Base-by-base conservation (phyloP, 2,113 vertebrate genomes). In the Apus apus region DNA sequence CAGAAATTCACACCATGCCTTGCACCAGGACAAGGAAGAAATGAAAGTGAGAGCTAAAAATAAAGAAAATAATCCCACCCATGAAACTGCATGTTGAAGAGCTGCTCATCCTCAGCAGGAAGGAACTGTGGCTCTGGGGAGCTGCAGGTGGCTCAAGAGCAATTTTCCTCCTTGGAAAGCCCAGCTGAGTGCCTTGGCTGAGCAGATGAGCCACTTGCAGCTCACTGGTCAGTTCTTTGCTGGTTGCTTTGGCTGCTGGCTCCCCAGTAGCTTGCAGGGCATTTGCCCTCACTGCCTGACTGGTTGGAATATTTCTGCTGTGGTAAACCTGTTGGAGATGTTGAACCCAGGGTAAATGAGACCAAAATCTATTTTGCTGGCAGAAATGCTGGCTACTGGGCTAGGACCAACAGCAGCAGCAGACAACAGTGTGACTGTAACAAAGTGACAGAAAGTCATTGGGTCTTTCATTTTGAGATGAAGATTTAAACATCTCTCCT, bases 81-180 rank as follows among this genome's bases (percentile, higher is more conserved):
- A 0, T 18, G 34, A 57, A 72, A 73, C 0, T 15, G n/a, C 6
- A 4, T 0, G 0, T 82, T 61, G 1, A 5, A 81, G 58, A 50
- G 48, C 68, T 91, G 57, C 34, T 21, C 13, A 4, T 32, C 18
- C 2, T 58, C 8, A 3, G 6, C 36, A 65, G 32, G 32, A 56
- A 57, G 56, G 36, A 89, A 15, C 3, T 9, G 9, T 1, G 18
- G 53, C 46, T 85, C 73, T 46, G 26, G 12, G 45, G 56, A 8
- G 5, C 15, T 75, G 57, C 8, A 67, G 57, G 34, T 76, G 60
- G 23, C 43, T 80, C 0, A 4, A 61, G 67, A 85, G 62, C 15
- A 34, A 5, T 65, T 74, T 75, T 25, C 14, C 21, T 78, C 40
- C 57, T n/a, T 77, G 34, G 21, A 60, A 60, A 62, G 38, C 18